Conservation (phyloP, 2,888 invertebrate species). For the Himalopsyche anomala region DNA sequence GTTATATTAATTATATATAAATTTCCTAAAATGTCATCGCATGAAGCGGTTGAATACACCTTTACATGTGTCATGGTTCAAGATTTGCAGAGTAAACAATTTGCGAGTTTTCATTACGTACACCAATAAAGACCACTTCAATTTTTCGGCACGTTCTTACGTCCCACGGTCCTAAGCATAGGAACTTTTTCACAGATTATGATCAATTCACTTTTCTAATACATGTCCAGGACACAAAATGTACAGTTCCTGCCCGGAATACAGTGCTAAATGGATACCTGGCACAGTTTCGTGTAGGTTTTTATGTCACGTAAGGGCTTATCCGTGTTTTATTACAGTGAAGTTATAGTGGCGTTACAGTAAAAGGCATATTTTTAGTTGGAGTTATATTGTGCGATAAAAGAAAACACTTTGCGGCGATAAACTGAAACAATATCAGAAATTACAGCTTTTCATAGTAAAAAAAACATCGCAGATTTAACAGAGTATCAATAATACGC, state of each 20-base stretch:
- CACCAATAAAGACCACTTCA: conserved; percentile 11
- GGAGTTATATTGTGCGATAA: background rate
- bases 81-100: conserved; percentile 30
- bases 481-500: background rate
- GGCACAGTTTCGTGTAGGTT: background rate
- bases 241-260: background rate
- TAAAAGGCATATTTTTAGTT: conserved; percentile 16
- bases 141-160: conserved; percentile 22
- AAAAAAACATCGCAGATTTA: background rate
- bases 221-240: background rate
- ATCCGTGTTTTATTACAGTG: conserved; percentile 10
- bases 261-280: conserved; percentile 3
- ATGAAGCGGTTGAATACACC: background rate
- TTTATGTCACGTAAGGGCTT: conserved; percentile 10
- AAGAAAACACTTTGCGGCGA: conserved; percentile 6
- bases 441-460: background rate
- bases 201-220: conserved; percentile 15
- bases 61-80: background rate
- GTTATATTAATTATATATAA: too few species aligned
- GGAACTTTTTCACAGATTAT: conserved; percentile 22
- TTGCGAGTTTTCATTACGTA: conserved; percentile 11
- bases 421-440: conserved; percentile 8
- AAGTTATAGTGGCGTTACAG: conserved; percentile 8
- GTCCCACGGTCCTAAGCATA: background rate
- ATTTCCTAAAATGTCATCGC: background rate